phyloP scores from a whole-genome alignment of 2,797 vertebrate species.

The Gymnocypris eckloni region DNA sequence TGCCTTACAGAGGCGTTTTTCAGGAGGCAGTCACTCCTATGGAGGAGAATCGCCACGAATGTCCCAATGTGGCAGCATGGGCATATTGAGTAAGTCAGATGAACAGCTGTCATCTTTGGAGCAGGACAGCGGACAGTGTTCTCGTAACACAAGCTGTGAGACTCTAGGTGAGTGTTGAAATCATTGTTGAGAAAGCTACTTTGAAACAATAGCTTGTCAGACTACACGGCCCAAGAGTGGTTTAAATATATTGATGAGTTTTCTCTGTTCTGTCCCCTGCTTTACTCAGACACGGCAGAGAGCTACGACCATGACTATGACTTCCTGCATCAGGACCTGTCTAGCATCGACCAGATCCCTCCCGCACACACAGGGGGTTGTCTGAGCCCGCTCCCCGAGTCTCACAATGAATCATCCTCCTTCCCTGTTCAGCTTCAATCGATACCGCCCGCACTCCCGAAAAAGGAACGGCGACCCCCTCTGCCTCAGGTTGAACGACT shows the following conservation, averaged over 20 bases:
- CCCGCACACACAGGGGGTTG: slow-evolving; percentile 68
- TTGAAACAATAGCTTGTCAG: background rate
- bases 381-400: slow-evolving; percentile 85
- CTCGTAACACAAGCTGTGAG: slow-evolving; percentile 88
- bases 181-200: background rate
- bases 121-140: slow-evolving; percentile 86
- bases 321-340: slow-evolving; percentile 91
- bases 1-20: slow-evolving; percentile 83
- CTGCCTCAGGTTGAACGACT: slow-evolving; percentile 73
- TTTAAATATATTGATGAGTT: background rate
- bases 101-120: slow-evolving; percentile 86
- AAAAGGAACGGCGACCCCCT: slow-evolving; percentile 84
- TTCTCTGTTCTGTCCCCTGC: background rate
- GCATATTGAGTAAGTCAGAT: slow-evolving; percentile 85
- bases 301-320: slow-evolving; percentile 91
- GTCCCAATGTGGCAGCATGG: slow-evolving; percentile 86
- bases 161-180: slow-evolving; percentile 78
- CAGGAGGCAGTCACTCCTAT: slow-evolving; percentile 85
- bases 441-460: slow-evolving; percentile 83
- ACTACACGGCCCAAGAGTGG: background rate
- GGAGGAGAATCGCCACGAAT: slow-evolving; percentile 85
- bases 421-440: slow-evolving; percentile 63
- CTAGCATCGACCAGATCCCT: slow-evolving; percentile 80
- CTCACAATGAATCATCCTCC: slow-evolving; percentile 80
- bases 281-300: slow-evolving; percentile 71